A percentile compares a stretch with the other conserved stretches of the same genome.
phyloP scores from a whole-genome alignment of 2,113 vertebrate genomes.

The Tupaia tana region DNA sequence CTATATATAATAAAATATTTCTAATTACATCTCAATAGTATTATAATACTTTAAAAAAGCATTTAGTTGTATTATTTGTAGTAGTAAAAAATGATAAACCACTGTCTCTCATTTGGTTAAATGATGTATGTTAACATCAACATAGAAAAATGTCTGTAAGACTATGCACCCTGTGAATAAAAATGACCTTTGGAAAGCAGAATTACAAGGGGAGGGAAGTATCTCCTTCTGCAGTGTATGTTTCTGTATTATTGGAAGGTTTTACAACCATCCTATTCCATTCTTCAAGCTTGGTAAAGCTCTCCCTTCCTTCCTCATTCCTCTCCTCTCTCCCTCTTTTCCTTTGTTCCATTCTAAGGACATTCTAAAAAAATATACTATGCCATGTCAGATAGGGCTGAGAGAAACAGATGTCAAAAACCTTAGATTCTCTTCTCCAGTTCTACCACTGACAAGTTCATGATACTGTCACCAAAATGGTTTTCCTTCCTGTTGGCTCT shows the following conservation, averaged over 20 bases:
- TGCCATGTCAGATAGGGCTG: neutral
- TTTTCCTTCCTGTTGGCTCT: neutral
- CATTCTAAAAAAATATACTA: constrained; percentile 4
- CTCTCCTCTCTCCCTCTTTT: too few species aligned
- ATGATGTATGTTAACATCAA: neutral
- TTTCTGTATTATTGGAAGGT: neutral
- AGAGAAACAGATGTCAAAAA: constrained; percentile 41
- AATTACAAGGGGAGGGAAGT: neutral
- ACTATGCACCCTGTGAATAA: neutral
- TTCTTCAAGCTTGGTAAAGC: neutral
- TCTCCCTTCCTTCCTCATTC: too few species aligned
- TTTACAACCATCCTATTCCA: neutral
- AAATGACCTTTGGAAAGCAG: neutral
- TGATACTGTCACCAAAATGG: neutral
- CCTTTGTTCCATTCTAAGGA: neutral
- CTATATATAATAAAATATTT: constrained; percentile 38
- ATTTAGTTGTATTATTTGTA: neutral
- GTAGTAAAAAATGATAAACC: neutral
- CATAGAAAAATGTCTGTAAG: neutral
- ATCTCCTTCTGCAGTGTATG: neutral
- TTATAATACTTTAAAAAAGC: neutral
- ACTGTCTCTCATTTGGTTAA: neutral
- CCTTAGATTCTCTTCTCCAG: neutral
- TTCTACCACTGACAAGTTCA: constrained; percentile 22
- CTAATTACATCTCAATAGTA: constrained; percentile 30